phyloP scores from a whole-genome alignment of 37 sponge, comb jelly and placozoan genomes.

The Diacarnus erythraeanus region DNA sequence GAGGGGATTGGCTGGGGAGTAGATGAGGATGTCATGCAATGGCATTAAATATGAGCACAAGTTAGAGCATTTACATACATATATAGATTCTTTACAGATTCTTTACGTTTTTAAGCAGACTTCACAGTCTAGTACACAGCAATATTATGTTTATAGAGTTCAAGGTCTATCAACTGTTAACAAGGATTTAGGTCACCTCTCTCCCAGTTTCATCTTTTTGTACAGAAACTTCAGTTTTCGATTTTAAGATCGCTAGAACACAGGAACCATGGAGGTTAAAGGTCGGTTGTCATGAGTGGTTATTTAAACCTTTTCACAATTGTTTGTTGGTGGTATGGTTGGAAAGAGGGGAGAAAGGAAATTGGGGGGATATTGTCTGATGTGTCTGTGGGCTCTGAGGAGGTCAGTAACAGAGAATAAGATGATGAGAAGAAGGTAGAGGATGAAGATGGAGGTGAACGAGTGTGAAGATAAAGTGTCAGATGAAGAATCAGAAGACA shows the following conservation, averaged over 20 bases:
- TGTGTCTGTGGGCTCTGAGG: background rate
- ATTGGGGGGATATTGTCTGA: background rate
- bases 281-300: too few relatives aligned
- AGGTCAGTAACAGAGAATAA: slow-evolving; percentile 16
- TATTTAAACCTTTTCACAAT: too few relatives aligned
- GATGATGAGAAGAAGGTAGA: slow-evolving; percentile 29
- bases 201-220: too few relatives aligned
- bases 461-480: background rate
- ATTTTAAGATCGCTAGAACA: slow-evolving; percentile 63
- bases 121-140: too few relatives aligned
- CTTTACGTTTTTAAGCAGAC: background rate
- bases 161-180: too few relatives aligned
- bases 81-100: too few relatives aligned
- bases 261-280: slow-evolving; percentile 48
- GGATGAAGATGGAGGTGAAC: background rate
- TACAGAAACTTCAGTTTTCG: slow-evolving; percentile 31
- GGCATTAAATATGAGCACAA: slow-evolving; percentile 6
- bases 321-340: background rate
- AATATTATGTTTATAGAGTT: too few relatives aligned
- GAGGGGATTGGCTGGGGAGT: slow-evolving; percentile 18
- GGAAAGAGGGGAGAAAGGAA: slow-evolving; percentile 6
- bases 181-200: too few relatives aligned
- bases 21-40: slow-evolving; percentile 22
- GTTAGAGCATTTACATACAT: background rate
- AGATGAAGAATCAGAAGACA: background rate